Evolutionary conservation across 2,113 vertebrate species (phyloP).

Genomic region (Dinomys branickii): DNA sequence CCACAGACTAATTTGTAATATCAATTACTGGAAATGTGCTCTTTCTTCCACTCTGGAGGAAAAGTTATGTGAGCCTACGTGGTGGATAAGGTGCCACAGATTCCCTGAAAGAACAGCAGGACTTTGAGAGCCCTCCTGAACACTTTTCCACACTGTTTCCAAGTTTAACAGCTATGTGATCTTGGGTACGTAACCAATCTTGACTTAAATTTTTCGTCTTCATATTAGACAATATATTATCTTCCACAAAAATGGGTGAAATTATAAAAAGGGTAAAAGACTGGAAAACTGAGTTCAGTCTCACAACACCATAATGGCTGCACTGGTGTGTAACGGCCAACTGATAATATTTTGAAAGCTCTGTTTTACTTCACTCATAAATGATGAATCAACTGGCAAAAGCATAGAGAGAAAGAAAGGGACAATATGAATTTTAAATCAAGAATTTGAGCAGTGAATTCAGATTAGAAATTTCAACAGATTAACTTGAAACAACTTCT

Average conservation of each 20-base stretch:
- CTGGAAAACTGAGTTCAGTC: not conserved
- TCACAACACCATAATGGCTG: not conserved
- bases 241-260: not conserved
- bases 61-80: not conserved
- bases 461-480: not conserved
- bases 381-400: not conserved
- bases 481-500: not conserved
- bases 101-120: not conserved
- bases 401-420: not conserved
- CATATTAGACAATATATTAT: not conserved
- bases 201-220: slow-evolving; percentile 1
- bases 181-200: not conserved
- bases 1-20: not conserved
- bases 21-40: not conserved
- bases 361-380: not conserved
- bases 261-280: not conserved
- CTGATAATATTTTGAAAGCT: not conserved
- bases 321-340: not conserved
- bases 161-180: not conserved
- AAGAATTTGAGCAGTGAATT: not conserved
- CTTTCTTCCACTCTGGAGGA: not conserved
- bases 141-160: not conserved
- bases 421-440: not conserved
- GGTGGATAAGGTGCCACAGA: not conserved
- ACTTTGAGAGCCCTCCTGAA: not conserved